phyloP scores from a whole-genome alignment of 1,140 invertebrate genomes.

The Paraescarpia echinospica region DNA sequence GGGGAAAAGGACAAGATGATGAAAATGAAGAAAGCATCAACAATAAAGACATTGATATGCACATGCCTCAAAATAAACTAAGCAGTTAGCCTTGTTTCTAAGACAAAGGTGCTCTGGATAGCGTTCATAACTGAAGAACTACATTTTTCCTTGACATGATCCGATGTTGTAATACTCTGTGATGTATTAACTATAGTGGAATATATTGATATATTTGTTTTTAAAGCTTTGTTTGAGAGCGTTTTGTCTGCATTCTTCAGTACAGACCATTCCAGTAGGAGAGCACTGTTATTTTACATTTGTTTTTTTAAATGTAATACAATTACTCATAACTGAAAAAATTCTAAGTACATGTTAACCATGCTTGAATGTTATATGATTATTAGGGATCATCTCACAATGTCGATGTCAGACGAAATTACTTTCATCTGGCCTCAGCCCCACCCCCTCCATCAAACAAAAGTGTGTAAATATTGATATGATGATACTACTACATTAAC shows the following conservation, averaged over 20 bases:
- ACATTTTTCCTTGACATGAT: background rate
- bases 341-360: no score
- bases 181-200: background rate
- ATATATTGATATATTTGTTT: background rate
- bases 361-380: no score
- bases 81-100: background rate
- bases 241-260: background rate
- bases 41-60: background rate
- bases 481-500: no score
- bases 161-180: background rate
- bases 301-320: no score
- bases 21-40: background rate
- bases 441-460: no score
- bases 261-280: background rate
- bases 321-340: no score
- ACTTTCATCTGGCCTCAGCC: no score
- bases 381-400: no score
- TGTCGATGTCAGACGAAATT: no score
- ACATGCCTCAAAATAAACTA: background rate
- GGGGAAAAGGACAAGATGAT: background rate
- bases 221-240: background rate
- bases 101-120: background rate
- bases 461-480: no score
- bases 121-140: background rate
- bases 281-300: background rate